Base-by-base conservation (phyloP, 92 coral and sea anemone species). In the Nematostella vectensis region DNA sequence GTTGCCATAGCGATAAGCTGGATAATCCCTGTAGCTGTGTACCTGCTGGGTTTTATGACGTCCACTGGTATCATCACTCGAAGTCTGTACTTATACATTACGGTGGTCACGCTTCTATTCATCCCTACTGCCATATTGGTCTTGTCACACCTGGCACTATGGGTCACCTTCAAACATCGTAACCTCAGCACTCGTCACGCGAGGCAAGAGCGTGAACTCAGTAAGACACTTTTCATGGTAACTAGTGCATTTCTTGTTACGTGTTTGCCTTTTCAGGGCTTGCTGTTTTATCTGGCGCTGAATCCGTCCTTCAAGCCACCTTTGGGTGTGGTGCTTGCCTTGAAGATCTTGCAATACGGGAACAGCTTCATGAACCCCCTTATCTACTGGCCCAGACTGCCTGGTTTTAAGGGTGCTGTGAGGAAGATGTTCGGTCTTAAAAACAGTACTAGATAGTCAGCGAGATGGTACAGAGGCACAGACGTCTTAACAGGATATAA, bases 291-390 rank as follows among this genome's bases (percentile, higher is more conserved):
- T 29, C 54, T 55, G 50, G 72, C 72, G 39, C 45, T 66, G n/a
- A 39, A 43, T 20, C 72, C 72, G 0, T 20, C 10, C 2, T 12
- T 45, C 16, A 18, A 16, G 0, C 54, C 47, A 2, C 33, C 54
- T 6, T 4, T 39, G 11, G 22, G 11, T 2, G 47, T 66, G 25
- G 47, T 55, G 17, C 40, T 66, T 0, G 62, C 72, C 4, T 55
- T 66, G 23, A 85, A 85, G 54, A 27, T 80, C 23, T 62, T 85
- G 48, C 94, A 85, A 42, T 80, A 80, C 48, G 65, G 80, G 19
- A 85, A 85, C 68, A 74, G 87, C 2, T 87, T 85, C 57, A 85
- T 85, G 62, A 85, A 85, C 56, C 94, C 94, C 11, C 67, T 85
- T 22, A 75, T 85, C 48, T 85, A 85, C 50, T 85, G 88, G 28